phyloP scores from a whole-genome alignment of 2,113 vertebrate genomes.

The Trogon melanurus region DNA sequence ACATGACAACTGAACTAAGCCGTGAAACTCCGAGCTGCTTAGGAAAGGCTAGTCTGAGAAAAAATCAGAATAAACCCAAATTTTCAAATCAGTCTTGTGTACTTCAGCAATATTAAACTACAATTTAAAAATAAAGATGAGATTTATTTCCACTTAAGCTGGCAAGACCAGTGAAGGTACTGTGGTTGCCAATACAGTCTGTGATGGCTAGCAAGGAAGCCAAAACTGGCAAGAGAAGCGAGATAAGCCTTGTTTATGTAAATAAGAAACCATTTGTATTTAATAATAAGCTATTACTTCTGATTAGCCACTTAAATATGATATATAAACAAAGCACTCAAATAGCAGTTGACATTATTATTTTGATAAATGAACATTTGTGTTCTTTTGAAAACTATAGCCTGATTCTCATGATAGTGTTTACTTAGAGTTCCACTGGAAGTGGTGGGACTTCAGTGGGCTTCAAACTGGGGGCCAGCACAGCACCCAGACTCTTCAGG shows the following conservation, averaged over 20 bases:
- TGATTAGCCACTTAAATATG: constrained; percentile 47
- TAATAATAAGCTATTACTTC: constrained; percentile 56
- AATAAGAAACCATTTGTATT: constrained; percentile 58
- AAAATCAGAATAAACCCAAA: neutral
- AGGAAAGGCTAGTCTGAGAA: neutral
- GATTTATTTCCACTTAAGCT: constrained; percentile 47
- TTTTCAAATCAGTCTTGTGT: neutral
- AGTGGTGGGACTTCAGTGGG: neutral
- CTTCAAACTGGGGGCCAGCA: fast-evolving
- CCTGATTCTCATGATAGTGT: neutral
- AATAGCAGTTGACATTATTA: constrained; percentile 30
- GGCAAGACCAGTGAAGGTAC: constrained; percentile 18
- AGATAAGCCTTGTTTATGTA: constrained; percentile 51
- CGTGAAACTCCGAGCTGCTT: neutral
- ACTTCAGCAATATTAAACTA: neutral
- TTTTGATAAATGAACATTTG: constrained; percentile 55
- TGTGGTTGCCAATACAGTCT: constrained; percentile 42
- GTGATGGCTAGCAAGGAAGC: constrained; percentile 48
- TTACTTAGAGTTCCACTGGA: neutral
- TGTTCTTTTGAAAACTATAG: constrained; percentile 1
- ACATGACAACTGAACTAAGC: neutral
- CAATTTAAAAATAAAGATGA: constrained; percentile 54
- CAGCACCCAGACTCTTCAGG: neutral
- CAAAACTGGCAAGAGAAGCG: constrained; percentile 45
- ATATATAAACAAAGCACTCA: constrained; percentile 36